phyloP scores from a whole-genome alignment of 1,140 invertebrate genomes.

The Trichonephila clavata region DNA sequence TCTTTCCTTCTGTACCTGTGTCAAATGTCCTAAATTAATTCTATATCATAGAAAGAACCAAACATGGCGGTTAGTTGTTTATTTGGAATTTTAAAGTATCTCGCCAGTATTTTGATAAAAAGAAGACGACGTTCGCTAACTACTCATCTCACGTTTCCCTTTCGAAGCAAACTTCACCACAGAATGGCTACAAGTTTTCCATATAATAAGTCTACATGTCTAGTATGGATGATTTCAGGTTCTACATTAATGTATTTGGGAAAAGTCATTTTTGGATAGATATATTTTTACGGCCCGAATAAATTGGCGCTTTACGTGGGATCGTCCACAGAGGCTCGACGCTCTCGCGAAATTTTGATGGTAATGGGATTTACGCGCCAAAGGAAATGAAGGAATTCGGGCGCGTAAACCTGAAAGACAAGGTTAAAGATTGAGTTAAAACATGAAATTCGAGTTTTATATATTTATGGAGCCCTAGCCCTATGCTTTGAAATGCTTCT shows the following conservation, averaged over 20 bases:
- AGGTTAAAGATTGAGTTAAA: constrained; percentile 32
- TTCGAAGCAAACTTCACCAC: neutral
- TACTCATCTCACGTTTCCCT: neutral
- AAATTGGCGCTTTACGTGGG: constrained; percentile 49
- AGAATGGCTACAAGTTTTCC: constrained; percentile 37
- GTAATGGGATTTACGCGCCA: constrained; percentile 44
- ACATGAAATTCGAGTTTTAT: constrained; percentile 7
- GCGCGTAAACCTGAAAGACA: constrained; percentile 24
- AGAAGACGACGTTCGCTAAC: neutral
- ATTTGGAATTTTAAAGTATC: too few relatives aligned
- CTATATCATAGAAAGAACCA: too few relatives aligned
- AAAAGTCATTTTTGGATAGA: constrained; percentile 49
- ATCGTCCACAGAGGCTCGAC: neutral
- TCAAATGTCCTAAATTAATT: too few relatives aligned
- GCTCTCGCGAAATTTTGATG: constrained; percentile 40
- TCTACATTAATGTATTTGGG: neutral
- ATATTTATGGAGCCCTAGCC: neutral
- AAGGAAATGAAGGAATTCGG: constrained; percentile 7
- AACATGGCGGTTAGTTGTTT: too few relatives aligned
- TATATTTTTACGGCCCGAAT: constrained; percentile 54
- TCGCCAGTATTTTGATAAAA: too few relatives aligned
- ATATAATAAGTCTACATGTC: constrained; percentile 19
- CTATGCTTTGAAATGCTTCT: neutral
- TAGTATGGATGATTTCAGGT: constrained; percentile 25
- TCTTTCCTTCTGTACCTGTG: too few relatives aligned